These are phyloP conservation scores for Lithosia quadra DNA, from an alignment of 2,888 invertebrate genomes.

Conservation along the genomic window DNA sequence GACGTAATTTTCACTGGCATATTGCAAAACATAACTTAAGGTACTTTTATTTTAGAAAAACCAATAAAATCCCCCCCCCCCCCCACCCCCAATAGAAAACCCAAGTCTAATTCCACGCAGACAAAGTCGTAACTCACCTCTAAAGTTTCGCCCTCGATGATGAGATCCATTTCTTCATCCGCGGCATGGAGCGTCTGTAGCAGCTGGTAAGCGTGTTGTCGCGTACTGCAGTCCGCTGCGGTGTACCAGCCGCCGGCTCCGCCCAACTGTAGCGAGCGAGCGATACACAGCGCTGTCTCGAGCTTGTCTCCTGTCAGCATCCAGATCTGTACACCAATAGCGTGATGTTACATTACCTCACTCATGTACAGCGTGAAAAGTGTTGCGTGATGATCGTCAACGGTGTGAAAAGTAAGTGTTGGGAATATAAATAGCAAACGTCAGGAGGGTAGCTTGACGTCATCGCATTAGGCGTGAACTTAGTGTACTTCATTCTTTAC, in stretches of 20 bases:
- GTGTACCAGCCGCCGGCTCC: slow-evolving; percentile 65
- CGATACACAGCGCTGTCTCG: slow-evolving; percentile 99
- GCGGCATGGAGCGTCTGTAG: slow-evolving; percentile 58
- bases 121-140: slow-evolving; percentile 60
- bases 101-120: no score
- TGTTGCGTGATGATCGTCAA: no score
- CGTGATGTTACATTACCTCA: neutral
- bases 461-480: neutral
- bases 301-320: slow-evolving; percentile 97
- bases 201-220: slow-evolving; percentile 69
- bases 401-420: neutral
- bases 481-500: no score
- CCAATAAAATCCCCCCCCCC: no score
- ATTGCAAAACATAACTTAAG: no score
- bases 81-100: no score
- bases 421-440: neutral
- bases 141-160: slow-evolving; percentile 81
- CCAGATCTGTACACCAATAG: slow-evolving; percentile 89
- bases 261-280: slow-evolving; percentile 96
- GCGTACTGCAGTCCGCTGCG: slow-evolving; percentile 61
- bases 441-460: no score
- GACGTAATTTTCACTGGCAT: no score
- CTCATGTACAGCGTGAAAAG: neutral
- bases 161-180: slow-evolving; percentile 65
- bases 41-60: no score